A percentile compares a stretch with the other conserved stretches of the same genome.
phyloP scores from a whole-genome alignment of 1,140 invertebrate genomes.

The Sipha flava region DNA sequence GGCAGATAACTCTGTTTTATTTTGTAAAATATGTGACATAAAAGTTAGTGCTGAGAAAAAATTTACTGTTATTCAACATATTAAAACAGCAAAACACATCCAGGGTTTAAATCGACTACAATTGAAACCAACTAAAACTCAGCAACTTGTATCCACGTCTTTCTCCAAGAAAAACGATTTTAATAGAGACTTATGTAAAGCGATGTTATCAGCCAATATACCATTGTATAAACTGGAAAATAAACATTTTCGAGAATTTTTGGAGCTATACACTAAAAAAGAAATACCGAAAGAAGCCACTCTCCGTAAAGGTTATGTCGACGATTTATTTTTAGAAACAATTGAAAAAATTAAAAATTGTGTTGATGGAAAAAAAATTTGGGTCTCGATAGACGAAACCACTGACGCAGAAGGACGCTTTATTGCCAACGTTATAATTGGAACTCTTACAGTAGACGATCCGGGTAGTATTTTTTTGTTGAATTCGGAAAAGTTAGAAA shows the following conservation, averaged over 20 bases:
- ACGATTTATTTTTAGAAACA: background rate
- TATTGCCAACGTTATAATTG: no score
- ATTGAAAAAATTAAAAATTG: background rate
- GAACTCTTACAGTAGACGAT: no score
- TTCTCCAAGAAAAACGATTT: background rate
- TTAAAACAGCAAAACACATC: background rate
- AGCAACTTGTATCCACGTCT: background rate
- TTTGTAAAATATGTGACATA: background rate
- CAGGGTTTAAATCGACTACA: background rate
- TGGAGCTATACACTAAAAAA: background rate
- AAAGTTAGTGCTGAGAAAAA: background rate
- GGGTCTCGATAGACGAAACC: no score
- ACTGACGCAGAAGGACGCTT: no score
- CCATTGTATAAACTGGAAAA: background rate
- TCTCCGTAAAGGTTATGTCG: background rate
- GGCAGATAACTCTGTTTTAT: background rate
- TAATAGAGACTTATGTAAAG: background rate
- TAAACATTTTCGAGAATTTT: background rate
- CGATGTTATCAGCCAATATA: background rate
- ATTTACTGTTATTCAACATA: background rate
- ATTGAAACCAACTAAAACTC: background rate
- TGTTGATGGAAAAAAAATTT: background rate
- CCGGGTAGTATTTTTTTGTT: no score
- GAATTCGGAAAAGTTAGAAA: no score
- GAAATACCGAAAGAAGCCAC: background rate